These are phyloP conservation scores for Saccostrea cuccullata DNA, from an alignment of 1,140 invertebrate genomes.

Conservation along the genomic window DNA sequence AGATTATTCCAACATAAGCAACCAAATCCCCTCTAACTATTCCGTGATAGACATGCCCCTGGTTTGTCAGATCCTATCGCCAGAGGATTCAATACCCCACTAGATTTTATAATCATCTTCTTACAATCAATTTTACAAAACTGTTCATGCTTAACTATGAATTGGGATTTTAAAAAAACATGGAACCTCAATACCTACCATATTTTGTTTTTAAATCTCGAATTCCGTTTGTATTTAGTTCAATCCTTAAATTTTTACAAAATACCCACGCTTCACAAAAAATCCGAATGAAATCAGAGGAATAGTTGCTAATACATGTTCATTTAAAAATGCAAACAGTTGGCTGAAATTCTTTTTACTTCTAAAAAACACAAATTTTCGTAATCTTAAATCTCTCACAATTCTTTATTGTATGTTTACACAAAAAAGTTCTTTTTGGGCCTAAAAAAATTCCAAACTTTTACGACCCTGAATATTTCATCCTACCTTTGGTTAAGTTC, in stretches of 20 bases:
- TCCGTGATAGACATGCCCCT: not conserved
- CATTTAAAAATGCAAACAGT: no score
- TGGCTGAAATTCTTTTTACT: no score
- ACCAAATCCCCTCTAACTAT: slow-evolving; percentile 10
- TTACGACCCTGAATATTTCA: not conserved
- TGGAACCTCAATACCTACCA: no score
- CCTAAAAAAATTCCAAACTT: not conserved
- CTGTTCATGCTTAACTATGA: not conserved
- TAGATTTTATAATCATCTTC: not conserved
- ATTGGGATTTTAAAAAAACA: not conserved
- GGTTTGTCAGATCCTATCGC: not conserved
- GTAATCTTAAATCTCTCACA: not conserved
- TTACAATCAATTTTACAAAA: not conserved
- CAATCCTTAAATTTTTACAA: no score
- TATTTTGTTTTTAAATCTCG: no score
- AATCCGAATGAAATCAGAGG: no score
- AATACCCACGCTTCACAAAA: no score
- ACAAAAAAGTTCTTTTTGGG: not conserved
- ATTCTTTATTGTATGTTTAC: not conserved
- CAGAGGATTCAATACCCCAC: not conserved
- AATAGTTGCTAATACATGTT: no score
- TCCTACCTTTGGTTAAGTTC: not conserved
- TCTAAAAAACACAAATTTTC: no score
- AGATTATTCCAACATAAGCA: slow-evolving; percentile 20
- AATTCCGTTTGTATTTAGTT: no score